Evolutionary conservation across 1,140 invertebrate species (phyloP).

Genomic region (Apis mellifera): Amel_HAv3.1 CM009932.2:7644001-7644500

Average conservation of each 20-base stretch:
- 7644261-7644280: conserved; percentile 2
- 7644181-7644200: conserved; percentile 60
- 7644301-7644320: conserved; percentile 9
- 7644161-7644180: conserved; percentile 72
- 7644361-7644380: not conserved
- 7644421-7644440: not conserved
- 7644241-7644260: conserved; percentile 27
- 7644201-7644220: conserved; percentile 24
- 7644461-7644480: not conserved
- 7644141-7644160: conserved; percentile 18
- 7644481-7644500: conserved; percentile 4
- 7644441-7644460: not conserved
- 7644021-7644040: no score
- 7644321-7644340: not conserved
- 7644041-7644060: conserved; percentile 40
- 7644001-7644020: conserved; percentile 60
- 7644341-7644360: not conserved
- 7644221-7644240: not conserved
- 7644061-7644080: conserved; percentile 37
- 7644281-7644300: conserved; percentile 27
- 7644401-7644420: not conserved
- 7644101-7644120: conserved; percentile 72
- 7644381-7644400: not conserved
- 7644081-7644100: conserved; percentile 45
- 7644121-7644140: conserved; percentile 63